These are phyloP conservation scores for Grammomys surdaster DNA, from an alignment of 2,113 vertebrate genomes.

Conservation along the genomic window DNA sequence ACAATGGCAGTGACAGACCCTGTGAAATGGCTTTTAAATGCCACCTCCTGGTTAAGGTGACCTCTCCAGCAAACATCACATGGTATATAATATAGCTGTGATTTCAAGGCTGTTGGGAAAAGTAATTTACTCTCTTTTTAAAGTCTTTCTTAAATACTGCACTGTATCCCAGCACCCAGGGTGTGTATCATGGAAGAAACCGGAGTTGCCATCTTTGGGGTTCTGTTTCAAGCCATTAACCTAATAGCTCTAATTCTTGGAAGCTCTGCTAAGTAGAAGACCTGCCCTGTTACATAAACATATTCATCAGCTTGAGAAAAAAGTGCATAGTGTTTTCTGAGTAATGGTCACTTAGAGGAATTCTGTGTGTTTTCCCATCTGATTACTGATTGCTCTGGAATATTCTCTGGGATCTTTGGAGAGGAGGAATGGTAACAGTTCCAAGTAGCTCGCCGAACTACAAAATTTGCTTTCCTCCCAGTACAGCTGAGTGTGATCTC, in stretches of 20 bases:
- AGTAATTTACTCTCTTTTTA: constrained; percentile 25
- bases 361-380: neutral
- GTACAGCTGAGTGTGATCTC: constrained; percentile 43
- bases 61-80: neutral
- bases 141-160: constrained; percentile 13
- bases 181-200: neutral
- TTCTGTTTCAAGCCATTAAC: constrained; percentile 70
- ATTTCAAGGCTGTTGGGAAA: constrained; percentile 17
- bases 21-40: neutral
- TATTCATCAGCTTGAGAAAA: constrained; percentile 31
- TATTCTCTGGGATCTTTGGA: constrained; percentile 57
- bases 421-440: constrained; percentile 28
- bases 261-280: constrained; percentile 51
- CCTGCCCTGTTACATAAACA: constrained; percentile 58
- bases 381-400: neutral
- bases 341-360: constrained; percentile 32
- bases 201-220: neutral
- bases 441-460: constrained; percentile 59
- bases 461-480: constrained; percentile 16
- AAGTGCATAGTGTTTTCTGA: constrained; percentile 16
- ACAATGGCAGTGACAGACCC: neutral
- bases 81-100: neutral
- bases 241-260: constrained; percentile 65
- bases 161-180: constrained; percentile 18
- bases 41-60: neutral